phyloP scores from a whole-genome alignment of 1,140 invertebrate genomes.

The Cotesia vestalis region DNA sequence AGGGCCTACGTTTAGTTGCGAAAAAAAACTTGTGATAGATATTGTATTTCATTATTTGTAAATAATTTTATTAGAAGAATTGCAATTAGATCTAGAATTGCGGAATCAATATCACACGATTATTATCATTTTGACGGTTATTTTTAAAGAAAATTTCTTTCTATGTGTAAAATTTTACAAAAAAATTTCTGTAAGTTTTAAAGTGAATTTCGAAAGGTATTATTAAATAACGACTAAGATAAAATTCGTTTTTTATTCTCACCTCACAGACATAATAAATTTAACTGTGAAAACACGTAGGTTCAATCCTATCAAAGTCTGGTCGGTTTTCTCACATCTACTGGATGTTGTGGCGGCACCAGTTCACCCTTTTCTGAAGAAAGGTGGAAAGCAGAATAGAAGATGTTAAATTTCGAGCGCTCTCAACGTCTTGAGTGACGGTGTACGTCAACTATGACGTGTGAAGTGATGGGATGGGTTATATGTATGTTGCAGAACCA shows the following conservation, averaged over 20 bases:
- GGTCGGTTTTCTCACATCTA: background rate
- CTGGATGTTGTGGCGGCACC: background rate
- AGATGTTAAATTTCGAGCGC: conserved; percentile 23
- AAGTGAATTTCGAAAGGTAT: too few relatives aligned
- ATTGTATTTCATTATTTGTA: too few relatives aligned
- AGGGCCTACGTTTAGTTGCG: too few relatives aligned
- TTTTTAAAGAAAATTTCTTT: too few relatives aligned
- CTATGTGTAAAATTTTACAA: too few relatives aligned
- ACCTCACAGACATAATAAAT: conserved; percentile 3
- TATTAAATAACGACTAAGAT: background rate
- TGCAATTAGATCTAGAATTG: too few relatives aligned
- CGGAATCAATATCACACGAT: too few relatives aligned
- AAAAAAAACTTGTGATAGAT: too few relatives aligned
- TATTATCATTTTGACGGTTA: too few relatives aligned
- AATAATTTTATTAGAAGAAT: too few relatives aligned
- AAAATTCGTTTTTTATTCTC: conserved; percentile 1
- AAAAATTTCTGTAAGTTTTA: too few relatives aligned
- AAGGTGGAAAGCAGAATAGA: background rate
- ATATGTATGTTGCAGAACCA: conserved; percentile 4
- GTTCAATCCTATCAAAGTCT: background rate
- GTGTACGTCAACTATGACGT: conserved; percentile 1
- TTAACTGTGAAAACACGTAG: background rate
- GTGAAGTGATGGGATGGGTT: conserved; percentile 15
- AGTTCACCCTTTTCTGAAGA: background rate
- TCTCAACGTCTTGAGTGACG: conserved; percentile 17